Evolutionary conservation across 2,888 invertebrate genomes (phyloP).

Genomic region (Oxycera nigricornis): DNA sequence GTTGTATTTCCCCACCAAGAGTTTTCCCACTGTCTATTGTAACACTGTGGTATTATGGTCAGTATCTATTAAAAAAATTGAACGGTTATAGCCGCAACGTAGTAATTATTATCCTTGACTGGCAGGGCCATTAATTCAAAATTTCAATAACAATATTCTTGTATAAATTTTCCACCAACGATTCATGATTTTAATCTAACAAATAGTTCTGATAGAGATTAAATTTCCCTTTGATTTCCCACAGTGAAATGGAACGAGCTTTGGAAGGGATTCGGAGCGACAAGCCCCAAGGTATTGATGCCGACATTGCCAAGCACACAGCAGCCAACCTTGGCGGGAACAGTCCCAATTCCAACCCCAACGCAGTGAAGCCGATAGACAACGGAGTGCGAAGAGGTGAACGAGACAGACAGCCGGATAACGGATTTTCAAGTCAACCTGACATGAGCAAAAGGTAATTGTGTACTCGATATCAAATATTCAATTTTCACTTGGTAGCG

Average conservation of each 20-base stretch:
- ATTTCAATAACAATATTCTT: not conserved
- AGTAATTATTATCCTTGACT: too few species aligned
- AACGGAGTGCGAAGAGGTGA: not conserved
- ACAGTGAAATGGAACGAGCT: constrained; percentile 43
- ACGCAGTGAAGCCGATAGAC: not conserved
- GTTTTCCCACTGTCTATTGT: too few species aligned
- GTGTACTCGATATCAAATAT: not conserved
- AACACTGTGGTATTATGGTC: too few species aligned
- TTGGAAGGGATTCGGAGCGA: constrained; percentile 35
- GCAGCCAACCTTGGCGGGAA: not conserved
- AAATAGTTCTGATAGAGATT: too few species aligned
- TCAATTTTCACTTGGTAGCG: not conserved
- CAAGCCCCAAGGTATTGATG: constrained; percentile 30
- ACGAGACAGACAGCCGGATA: not conserved
- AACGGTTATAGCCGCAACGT: too few species aligned
- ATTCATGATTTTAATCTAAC: not conserved
- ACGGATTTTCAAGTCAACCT: not conserved
- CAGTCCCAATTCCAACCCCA: not conserved
- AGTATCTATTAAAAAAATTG: too few species aligned
- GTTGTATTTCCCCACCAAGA: too few species aligned
- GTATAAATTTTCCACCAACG: not conserved
- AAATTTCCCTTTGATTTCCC: not conserved
- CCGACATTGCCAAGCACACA: constrained; percentile 29
- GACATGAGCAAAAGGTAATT: constrained; percentile 35
- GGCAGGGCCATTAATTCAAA: too few species aligned